Conservation (phyloP, 2,113 vertebrate species). For the Scomber japonicus region DNA sequence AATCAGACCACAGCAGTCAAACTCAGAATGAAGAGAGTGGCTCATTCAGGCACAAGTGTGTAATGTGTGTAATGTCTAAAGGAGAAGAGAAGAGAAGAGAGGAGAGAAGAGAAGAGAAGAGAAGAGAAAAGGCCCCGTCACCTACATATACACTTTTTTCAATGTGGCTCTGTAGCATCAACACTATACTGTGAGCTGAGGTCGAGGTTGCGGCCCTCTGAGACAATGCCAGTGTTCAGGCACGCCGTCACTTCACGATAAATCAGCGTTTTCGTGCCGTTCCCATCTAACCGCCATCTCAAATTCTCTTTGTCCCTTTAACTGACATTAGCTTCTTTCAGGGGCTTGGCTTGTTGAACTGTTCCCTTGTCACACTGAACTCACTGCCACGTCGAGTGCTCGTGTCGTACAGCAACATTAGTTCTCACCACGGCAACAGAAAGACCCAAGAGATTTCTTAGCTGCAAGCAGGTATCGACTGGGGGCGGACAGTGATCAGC, state of each 20-base stretch:
- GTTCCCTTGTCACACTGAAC: constrained; percentile 11
- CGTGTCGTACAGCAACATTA: neutral
- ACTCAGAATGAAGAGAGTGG: constrained; percentile 28
- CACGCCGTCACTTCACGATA: constrained; percentile 64
- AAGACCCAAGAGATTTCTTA: neutral
- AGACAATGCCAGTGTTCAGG: constrained; percentile 72
- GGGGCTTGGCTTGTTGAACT: constrained; percentile 10
- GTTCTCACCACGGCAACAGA: neutral
- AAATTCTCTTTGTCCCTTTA: constrained; percentile 53
- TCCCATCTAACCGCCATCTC: constrained; percentile 23
- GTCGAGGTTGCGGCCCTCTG: constrained; percentile 58
- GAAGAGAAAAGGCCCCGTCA: constrained; percentile 50
- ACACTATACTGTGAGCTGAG: constrained; percentile 79
- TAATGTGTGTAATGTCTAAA: too few relatives aligned
- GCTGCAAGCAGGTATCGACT: neutral
- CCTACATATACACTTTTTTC: constrained; percentile 56
- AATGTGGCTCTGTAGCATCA: constrained; percentile 60
- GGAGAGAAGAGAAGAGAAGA: too few relatives aligned
- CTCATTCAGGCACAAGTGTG: neutral
- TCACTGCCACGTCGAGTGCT: neutral
- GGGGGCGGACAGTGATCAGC: neutral
- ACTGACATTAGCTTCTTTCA: constrained; percentile 9
- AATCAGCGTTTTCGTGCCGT: constrained; percentile 49
- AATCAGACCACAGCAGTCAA: constrained; percentile 51
- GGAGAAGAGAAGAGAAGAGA: neutral